phyloP scores from a whole-genome alignment of 2,888 invertebrate genomes.

The Thyatira batis region DNA sequence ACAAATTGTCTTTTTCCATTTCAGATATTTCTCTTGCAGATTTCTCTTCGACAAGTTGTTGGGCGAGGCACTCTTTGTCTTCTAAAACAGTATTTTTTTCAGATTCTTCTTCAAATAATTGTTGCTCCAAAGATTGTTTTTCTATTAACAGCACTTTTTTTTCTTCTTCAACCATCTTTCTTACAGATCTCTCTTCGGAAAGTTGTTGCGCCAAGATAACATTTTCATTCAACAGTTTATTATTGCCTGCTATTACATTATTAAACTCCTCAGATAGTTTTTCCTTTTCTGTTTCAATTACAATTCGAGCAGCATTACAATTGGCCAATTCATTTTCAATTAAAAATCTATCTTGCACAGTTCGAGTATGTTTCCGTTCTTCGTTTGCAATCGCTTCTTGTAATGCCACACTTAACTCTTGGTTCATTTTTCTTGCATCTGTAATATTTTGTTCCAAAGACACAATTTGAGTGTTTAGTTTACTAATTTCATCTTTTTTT shows the following conservation, averaged over 20 bases:
- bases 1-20: conserved; percentile 37
- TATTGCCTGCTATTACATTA: conserved; percentile 30
- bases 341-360: background rate
- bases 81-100: conserved; percentile 21
- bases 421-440: conserved; percentile 16
- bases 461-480: conserved; percentile 24
- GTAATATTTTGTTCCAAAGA: conserved; percentile 20
- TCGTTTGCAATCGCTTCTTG: background rate
- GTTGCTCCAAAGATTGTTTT: conserved; percentile 21
- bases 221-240: conserved; percentile 29
- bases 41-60: conserved; percentile 47
- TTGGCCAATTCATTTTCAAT: background rate
- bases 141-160: conserved; percentile 19
- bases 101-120: conserved; percentile 26
- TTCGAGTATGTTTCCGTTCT: background rate
- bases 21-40: conserved; percentile 37
- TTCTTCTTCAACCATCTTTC: conserved; percentile 34
- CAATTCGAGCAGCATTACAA: conserved; percentile 21
- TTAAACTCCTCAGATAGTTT: conserved; percentile 24
- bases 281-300: conserved; percentile 28
- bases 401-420: conserved; percentile 6
- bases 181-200: conserved; percentile 33
- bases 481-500: conserved; percentile 35
- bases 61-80: conserved; percentile 44
- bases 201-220: conserved; percentile 23